phyloP scores from a whole-genome alignment of 2,888 invertebrate genomes.

The Ceramica pisi region DNA sequence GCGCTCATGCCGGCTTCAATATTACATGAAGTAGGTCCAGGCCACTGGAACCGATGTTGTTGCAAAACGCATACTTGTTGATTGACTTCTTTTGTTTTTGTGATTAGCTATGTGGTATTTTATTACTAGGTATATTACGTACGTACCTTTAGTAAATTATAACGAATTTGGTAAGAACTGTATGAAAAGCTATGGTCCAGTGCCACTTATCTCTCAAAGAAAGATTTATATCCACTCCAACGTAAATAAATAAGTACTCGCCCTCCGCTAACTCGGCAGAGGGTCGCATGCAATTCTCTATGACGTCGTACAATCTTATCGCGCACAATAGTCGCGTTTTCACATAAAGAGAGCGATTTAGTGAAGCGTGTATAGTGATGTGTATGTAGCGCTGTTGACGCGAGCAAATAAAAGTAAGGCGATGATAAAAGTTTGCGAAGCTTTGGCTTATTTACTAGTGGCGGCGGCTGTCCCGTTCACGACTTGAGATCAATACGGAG shows the following conservation, averaged over 20 bases:
- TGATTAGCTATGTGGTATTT: background rate
- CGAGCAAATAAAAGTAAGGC: constrained; percentile 48
- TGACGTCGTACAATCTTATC: constrained; percentile 19
- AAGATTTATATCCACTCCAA: background rate
- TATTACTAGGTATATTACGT: too few relatives aligned
- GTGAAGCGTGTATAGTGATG: constrained; percentile 30
- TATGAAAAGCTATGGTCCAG: background rate
- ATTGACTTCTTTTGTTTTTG: background rate
- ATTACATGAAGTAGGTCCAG: constrained; percentile 16
- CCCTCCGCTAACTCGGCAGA: constrained; percentile 37
- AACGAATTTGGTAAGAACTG: background rate
- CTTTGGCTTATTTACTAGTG: constrained; percentile 78
- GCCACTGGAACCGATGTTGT: constrained; percentile 12
- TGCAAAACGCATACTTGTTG: background rate
- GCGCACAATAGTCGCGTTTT: constrained; percentile 47
- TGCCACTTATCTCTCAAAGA: constrained; percentile 4
- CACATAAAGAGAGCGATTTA: constrained; percentile 46
- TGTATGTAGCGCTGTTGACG: constrained; percentile 45
- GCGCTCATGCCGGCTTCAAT: constrained; percentile 38
- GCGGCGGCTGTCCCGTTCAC: constrained; percentile 75
- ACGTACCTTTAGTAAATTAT: background rate
- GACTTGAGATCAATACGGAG: constrained; percentile 86
- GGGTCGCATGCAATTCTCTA: constrained; percentile 29
- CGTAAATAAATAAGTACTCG: constrained; percentile 14
- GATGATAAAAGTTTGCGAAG: constrained; percentile 71